These are phyloP conservation scores for Muraenolepis orangiensis DNA, from an alignment of 2,797 vertebrate species.

Conservation along the genomic window DNA sequence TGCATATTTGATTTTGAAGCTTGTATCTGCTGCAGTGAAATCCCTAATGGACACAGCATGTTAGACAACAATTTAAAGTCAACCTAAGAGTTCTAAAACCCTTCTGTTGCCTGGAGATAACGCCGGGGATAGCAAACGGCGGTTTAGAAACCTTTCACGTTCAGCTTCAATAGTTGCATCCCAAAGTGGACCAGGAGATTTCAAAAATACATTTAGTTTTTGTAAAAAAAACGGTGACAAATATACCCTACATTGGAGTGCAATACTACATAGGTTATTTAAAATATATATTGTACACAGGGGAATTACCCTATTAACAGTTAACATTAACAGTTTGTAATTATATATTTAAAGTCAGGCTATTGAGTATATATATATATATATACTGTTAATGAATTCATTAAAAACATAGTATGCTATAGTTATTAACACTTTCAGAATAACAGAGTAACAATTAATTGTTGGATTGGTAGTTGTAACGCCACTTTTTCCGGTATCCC, in stretches of 20 bases:
- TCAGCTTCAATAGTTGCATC: conserved; percentile 1
- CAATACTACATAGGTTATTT: not conserved
- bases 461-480: not conserved
- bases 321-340: too few species aligned
- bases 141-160: not conserved
- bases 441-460: not conserved
- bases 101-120: conserved; percentile 10
- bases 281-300: not conserved
- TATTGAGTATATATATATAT: not conserved
- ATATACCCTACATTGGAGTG: not conserved
- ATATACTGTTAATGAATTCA: not conserved
- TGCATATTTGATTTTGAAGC: conserved; percentile 62
- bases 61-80: conserved; percentile 15
- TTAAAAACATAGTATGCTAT: not conserved
- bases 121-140: not conserved
- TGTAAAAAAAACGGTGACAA: not conserved
- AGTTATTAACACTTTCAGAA: not conserved
- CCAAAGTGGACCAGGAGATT: not conserved
- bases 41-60: conserved; percentile 31
- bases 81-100: not conserved
- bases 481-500: too few species aligned
- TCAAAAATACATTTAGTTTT: not conserved
- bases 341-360: too few species aligned
- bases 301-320: not conserved
- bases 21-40: conserved; percentile 31